Evolutionary conservation across 2,113 vertebrate species (phyloP).

Genomic region (Myrmecobius fasciatus): DNA sequence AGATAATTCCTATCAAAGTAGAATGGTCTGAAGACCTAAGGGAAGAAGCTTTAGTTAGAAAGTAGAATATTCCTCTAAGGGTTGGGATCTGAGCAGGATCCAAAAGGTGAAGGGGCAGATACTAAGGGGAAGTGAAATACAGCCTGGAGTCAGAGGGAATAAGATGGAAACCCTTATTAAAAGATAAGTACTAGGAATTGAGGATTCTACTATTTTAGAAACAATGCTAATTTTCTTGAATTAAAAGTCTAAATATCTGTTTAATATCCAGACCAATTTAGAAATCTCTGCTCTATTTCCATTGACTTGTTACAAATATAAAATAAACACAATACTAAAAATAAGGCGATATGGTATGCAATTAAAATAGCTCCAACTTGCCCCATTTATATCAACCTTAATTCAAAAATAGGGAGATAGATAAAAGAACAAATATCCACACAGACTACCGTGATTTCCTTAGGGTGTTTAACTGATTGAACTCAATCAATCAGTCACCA

Average conservation of each 20-base stretch:
- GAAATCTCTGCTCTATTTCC: neutral
- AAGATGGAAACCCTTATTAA: neutral
- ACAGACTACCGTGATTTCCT: neutral
- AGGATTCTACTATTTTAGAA: neutral
- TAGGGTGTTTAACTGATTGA: too few species aligned
- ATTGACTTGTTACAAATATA: neutral
- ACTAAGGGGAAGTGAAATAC: neutral
- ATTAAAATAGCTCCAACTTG: neutral
- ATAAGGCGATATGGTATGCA: neutral
- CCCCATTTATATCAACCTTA: neutral
- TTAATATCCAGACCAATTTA: neutral
- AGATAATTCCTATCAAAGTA: neutral
- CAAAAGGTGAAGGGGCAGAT: neutral
- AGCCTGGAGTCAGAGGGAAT: neutral
- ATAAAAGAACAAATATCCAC: neutral
- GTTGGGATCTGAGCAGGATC: neutral
- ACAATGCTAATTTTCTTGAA: neutral
- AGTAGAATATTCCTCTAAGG: neutral
- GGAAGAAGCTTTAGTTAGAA: neutral
- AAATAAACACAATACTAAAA: neutral
- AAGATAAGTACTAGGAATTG: neutral
- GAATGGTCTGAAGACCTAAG: neutral
- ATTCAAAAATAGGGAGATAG: neutral
- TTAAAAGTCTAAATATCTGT: neutral
- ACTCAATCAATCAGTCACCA: too few species aligned